A percentile compares a stretch with the other conserved stretches of the same genome.
Conservation (phyloP, 1,140 invertebrate genomes). For the Brachionus manjavacas region DNA sequence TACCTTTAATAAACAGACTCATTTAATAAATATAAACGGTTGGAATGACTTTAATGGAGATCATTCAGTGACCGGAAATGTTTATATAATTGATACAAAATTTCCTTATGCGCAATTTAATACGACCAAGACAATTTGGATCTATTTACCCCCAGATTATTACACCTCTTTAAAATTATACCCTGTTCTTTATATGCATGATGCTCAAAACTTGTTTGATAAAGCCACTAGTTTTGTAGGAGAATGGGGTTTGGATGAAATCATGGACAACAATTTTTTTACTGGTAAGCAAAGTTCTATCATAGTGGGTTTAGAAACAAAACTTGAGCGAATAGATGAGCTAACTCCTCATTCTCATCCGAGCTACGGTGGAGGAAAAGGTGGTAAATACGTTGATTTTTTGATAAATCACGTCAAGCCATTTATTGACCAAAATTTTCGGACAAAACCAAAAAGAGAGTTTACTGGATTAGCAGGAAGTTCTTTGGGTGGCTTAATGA, state of each 20-base stretch:
- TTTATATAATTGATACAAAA: conserved; percentile 20
- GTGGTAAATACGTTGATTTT: conserved; percentile 29
- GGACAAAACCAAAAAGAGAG: background rate
- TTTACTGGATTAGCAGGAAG: conserved; percentile 14
- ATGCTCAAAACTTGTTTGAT: conserved; percentile 42
- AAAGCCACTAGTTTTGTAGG: background rate
- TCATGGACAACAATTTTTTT: background rate
- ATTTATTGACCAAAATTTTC: conserved; percentile 36
- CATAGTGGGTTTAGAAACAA: conserved; percentile 25
- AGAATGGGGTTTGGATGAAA: conserved; percentile 41
- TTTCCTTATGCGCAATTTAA: conserved; percentile 33
- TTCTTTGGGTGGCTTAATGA: conserved; percentile 14
- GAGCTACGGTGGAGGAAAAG: conserved; percentile 23
- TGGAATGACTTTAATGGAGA: conserved; percentile 22
- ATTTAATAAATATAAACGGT: conserved; percentile 4
- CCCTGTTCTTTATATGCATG: conserved; percentile 34
- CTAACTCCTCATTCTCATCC: conserved; percentile 32
- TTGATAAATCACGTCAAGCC: conserved; percentile 13
- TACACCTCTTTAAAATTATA: conserved; percentile 7
- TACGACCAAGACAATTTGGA: conserved; percentile 17
- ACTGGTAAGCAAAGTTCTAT: background rate
- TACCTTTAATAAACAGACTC: background rate
- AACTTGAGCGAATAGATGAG: background rate
- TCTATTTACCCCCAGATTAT: conserved; percentile 36
- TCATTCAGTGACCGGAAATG: conserved; percentile 5